A percentile compares a stretch with the other conserved stretches of the same genome.
phyloP scores from a whole-genome alignment of 2,113 vertebrate genomes.

The Numenius arquata region DNA sequence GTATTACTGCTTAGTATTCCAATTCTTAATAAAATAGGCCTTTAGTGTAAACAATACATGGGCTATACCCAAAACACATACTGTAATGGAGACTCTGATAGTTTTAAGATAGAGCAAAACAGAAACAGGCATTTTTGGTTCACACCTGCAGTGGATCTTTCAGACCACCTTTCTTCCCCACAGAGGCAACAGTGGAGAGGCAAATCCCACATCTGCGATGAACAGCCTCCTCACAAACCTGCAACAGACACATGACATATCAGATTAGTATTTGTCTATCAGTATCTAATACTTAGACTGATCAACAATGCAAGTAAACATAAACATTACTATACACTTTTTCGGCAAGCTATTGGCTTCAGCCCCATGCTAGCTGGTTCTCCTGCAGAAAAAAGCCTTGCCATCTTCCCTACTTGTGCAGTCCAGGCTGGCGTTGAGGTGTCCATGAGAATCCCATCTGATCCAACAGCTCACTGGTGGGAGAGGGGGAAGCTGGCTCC shows the following conservation, averaged over 20 bases:
- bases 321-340: background rate
- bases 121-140: background rate
- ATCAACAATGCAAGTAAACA: background rate
- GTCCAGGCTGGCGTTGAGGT: background rate
- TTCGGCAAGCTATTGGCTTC: background rate
- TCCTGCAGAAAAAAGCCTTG: background rate
- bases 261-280: background rate
- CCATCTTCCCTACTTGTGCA: background rate
- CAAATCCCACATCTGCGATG: background rate
- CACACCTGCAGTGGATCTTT: background rate
- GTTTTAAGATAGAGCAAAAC: background rate
- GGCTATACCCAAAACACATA: background rate
- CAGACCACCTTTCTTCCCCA: background rate
- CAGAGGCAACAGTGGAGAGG: background rate
- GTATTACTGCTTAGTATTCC: background rate
- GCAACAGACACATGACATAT: accelerated
- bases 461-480: background rate
- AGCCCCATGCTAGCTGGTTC: background rate
- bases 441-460: background rate
- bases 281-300: background rate
- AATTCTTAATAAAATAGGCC: background rate
- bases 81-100: background rate
- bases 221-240: background rate
- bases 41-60: background rate
- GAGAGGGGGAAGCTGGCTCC: background rate